Conservation (phyloP, 37 sponge, comb jelly and placozoan genomes). For the Aphrocallistes beatrix region DNA sequence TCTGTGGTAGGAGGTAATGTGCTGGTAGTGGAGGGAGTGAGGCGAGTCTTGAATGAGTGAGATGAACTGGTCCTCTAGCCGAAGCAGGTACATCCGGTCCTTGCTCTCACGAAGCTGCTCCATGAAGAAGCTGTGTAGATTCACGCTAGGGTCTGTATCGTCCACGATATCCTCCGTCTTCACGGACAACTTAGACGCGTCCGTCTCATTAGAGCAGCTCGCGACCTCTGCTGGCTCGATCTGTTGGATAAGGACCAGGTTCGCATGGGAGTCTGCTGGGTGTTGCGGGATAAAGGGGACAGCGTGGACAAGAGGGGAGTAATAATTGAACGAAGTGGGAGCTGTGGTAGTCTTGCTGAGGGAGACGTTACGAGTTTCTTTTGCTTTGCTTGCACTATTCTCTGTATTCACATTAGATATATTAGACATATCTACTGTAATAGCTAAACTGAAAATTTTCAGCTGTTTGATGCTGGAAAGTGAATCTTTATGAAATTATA, state of each 20-base stretch:
- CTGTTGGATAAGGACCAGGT: too few relatives aligned
- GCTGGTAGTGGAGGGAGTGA: not conserved
- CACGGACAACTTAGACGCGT: too few relatives aligned
- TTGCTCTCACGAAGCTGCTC: slow-evolving; percentile 14
- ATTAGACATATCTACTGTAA: not conserved
- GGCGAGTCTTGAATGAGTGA: not conserved
- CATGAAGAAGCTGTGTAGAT: not conserved
- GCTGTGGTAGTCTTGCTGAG: not conserved
- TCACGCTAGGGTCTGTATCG: not conserved
- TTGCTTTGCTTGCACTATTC: not conserved
- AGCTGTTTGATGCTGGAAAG: not conserved
- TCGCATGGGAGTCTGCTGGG: not conserved
- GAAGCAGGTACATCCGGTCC: slow-evolving; percentile 6
- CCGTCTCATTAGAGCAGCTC: too few relatives aligned
- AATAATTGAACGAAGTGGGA: not conserved
- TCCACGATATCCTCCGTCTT: not conserved
- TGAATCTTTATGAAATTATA: not conserved
- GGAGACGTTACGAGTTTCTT: not conserved
- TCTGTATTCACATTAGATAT: not conserved
- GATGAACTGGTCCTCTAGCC: not conserved
- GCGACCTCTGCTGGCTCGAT: too few relatives aligned
- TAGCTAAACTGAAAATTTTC: too few relatives aligned
- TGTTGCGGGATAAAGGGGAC: not conserved
- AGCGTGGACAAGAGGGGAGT: not conserved
- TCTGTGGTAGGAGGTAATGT: not conserved